phyloP scores from a whole-genome alignment of 2,113 vertebrate species.

The Sinocyclocheilus rhinocerous region DNA sequence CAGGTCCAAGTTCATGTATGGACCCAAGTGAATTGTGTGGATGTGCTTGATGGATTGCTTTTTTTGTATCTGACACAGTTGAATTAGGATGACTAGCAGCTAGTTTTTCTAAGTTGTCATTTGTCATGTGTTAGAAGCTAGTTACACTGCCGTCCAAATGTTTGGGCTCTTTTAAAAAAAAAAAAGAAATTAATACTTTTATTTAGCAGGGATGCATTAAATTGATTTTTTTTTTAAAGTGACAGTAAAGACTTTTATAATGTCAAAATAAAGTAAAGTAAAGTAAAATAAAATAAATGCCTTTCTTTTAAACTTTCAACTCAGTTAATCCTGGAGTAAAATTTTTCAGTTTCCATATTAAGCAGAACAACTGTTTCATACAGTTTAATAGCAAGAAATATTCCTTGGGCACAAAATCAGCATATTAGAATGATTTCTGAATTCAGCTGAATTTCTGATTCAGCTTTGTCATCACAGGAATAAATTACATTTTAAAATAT shows the following conservation, averaged over 20 bases:
- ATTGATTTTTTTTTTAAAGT: neutral
- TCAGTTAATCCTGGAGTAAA: too few species aligned
- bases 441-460: too few species aligned
- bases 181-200: neutral
- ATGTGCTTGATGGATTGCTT: neutral
- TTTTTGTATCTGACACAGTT: neutral
- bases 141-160: neutral
- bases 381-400: too few species aligned
- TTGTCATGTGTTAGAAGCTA: neutral
- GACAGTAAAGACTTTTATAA: neutral
- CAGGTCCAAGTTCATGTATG: neutral
- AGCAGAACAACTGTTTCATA: too few species aligned
- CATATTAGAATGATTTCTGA: too few species aligned
- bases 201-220: neutral
- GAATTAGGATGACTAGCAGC: neutral
- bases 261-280: too few species aligned
- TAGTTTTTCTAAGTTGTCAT: neutral
- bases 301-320: too few species aligned
- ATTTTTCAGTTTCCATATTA: too few species aligned
- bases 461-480: too few species aligned
- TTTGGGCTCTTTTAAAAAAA: neutral
- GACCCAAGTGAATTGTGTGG: neutral
- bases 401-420: too few species aligned
- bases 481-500: too few species aligned
- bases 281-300: too few species aligned